These are phyloP conservation scores for Ptychoptera contaminata DNA, from an alignment of 2,888 invertebrate species.

Conservation along the genomic window DNA sequence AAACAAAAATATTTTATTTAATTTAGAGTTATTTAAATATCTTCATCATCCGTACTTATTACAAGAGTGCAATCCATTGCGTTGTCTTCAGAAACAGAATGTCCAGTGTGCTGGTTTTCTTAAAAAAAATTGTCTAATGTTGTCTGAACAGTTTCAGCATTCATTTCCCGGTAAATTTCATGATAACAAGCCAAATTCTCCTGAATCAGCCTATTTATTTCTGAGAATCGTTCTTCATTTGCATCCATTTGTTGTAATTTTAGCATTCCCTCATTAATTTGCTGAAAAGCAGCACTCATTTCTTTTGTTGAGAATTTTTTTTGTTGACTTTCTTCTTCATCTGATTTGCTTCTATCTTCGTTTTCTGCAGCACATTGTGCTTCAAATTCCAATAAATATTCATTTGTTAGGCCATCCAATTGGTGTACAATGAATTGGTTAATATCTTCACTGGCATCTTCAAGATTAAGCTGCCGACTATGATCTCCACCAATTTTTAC, in stretches of 20 bases:
- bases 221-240: constrained; percentile 1
- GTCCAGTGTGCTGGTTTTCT: neutral
- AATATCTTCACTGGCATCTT: constrained; percentile 1
- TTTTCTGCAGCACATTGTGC: neutral
- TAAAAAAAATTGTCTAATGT: constrained; percentile 1
- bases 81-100: neutral
- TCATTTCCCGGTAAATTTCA: constrained; percentile 1
- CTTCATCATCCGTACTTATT: too few relatives aligned
- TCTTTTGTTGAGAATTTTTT: constrained; percentile 1
- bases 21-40: too few relatives aligned
- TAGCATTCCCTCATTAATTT: constrained; percentile 1
- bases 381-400: too few relatives aligned
- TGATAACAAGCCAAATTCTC: neutral
- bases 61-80: neutral
- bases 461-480: too few relatives aligned
- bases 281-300: constrained; percentile 2
- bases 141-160: constrained; percentile 1
- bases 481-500: constrained; percentile 1
- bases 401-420: neutral
- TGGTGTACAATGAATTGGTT: constrained; percentile 1
- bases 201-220: constrained; percentile 1
- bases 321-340: neutral
- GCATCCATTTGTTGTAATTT: constrained; percentile 1
- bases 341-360: neutral
- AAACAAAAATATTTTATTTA: too few relatives aligned